A percentile compares a stretch with the other conserved stretches of the same genome.
Conservation (phyloP, 2,888 invertebrate species). For the Caenorhabditis uteleia region DNA sequence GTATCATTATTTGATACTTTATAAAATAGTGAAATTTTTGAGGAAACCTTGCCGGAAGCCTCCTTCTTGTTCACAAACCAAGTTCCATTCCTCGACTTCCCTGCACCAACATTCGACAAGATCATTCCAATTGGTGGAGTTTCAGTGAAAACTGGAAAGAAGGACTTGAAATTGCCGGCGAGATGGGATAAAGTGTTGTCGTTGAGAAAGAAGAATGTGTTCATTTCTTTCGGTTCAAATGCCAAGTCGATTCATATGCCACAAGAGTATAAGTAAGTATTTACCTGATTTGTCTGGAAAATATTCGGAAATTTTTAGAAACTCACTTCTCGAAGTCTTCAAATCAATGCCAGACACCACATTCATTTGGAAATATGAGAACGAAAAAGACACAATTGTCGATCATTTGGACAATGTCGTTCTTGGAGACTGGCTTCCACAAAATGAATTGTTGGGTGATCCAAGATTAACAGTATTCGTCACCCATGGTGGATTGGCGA, state of each 20-base stretch:
- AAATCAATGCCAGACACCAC: constrained; percentile 33
- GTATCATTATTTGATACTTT: no score
- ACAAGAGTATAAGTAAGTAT: constrained; percentile 22
- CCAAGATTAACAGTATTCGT: constrained; percentile 14
- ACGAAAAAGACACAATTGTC: constrained; percentile 14
- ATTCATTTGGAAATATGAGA: constrained; percentile 56
- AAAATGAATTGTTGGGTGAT: constrained; percentile 43
- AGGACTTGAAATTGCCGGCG: constrained; percentile 21
- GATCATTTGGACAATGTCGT: constrained; percentile 43
- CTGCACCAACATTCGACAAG: constrained; percentile 44
- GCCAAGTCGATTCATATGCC: constrained; percentile 36
- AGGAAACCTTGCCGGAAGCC: constrained; percentile 36
- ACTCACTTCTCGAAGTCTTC: constrained; percentile 18
- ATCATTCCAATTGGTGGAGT: constrained; percentile 40
- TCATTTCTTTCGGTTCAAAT: constrained; percentile 43
- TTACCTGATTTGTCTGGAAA: no score
- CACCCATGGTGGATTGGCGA: constrained; percentile 32
- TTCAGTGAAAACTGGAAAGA: constrained; percentile 24
- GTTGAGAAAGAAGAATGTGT: constrained; percentile 27
- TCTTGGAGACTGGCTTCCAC: constrained; percentile 50
- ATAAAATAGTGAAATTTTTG: no score
- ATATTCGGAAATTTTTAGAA: no score
- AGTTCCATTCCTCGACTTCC: constrained; percentile 47
- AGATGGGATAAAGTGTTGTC: constrained; percentile 34
- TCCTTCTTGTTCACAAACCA: constrained; percentile 42